Evolutionary conservation across 2,113 vertebrate genomes (phyloP).

Genomic region (Erpornis zantholeuca): DNA sequence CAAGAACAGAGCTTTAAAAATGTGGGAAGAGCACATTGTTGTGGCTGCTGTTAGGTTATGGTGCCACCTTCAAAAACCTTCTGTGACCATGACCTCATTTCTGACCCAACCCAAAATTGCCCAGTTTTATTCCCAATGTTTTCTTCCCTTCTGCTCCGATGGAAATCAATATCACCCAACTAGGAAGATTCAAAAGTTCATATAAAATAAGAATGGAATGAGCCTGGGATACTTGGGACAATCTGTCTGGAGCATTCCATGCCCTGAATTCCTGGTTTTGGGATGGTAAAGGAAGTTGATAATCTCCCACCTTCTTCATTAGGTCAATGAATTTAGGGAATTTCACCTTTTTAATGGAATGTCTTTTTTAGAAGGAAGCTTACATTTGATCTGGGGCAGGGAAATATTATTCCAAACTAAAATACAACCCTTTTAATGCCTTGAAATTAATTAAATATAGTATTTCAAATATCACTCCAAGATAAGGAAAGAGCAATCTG

Average conservation of each 20-base stretch:
- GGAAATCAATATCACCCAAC: neutral
- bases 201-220: neutral
- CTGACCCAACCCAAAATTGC: neutral
- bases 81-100: fast-evolving
- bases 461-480: neutral
- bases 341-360: neutral
- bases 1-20: neutral
- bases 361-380: neutral
- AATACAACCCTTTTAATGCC: neutral
- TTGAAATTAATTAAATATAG: neutral
- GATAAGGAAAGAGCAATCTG: neutral
- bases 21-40: neutral
- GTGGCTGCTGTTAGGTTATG: neutral
- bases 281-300: neutral
- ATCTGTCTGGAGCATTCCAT: neutral
- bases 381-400: neutral
- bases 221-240: neutral
- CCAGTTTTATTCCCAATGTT: neutral
- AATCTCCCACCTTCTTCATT: neutral
- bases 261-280: neutral
- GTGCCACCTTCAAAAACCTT: neutral
- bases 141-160: neutral
- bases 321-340: neutral
- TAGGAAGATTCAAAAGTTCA: neutral
- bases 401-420: neutral